Evolutionary conservation across 2,113 vertebrate species (phyloP).

Genomic region (Macaca nemestrina): DNA sequence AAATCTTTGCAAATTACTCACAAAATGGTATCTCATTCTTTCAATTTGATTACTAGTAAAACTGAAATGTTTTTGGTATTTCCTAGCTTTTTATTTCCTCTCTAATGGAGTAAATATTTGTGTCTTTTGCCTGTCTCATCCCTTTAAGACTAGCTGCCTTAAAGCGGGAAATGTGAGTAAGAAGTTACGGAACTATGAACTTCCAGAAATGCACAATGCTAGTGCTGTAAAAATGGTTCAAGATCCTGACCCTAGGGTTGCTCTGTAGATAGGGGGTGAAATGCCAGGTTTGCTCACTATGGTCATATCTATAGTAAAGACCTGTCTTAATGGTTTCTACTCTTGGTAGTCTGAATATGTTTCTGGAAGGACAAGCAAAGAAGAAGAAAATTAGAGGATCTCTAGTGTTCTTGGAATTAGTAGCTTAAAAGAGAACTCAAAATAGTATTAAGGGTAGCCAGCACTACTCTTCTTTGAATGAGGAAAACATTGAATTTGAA

Average conservation of each 20-base stretch:
- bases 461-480: neutral
- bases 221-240: neutral
- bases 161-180: neutral
- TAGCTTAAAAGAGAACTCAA: slow-evolving; percentile 3
- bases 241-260: neutral
- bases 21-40: neutral
- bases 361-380: neutral
- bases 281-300: neutral
- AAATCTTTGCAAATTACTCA: neutral
- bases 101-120: neutral
- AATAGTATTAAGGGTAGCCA: neutral
- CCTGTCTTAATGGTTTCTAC: neutral
- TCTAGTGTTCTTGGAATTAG: neutral
- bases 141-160: neutral
- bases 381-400: neutral
- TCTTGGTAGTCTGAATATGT: neutral
- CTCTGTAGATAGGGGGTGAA: neutral
- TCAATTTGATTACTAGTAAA: neutral
- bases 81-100: neutral
- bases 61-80: neutral
- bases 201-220: neutral
- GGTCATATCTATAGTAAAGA: neutral
- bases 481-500: slow-evolving; percentile 46
- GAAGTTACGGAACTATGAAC: neutral
- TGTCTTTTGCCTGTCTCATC: neutral